Base-by-base conservation (phyloP, 2,888 invertebrate genomes). In the Andrena praecox region DNA sequence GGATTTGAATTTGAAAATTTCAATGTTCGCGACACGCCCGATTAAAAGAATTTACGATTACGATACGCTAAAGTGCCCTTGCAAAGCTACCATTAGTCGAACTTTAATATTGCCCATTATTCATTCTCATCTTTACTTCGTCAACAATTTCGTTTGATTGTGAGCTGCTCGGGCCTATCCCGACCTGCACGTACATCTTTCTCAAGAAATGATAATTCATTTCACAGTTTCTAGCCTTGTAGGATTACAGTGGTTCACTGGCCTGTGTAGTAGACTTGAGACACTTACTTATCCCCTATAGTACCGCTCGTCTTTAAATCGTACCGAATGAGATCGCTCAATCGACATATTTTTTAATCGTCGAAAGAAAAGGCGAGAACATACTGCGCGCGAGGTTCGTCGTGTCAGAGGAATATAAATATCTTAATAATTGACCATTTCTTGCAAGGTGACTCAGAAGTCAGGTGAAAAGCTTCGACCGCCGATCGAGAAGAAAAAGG, bases 221-320 rank as follows among this genome's bases (percentile, higher is more conserved):
- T 93, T 93, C 93, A 93, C 93, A 93, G 93, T 93, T 93, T 93
- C 93, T 90, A 90, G 87, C 73, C 76, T 82, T 86, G 80, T 87
- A 85, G 82, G 77, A 82, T 85, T 78, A 79, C 86, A 87, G 85
- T 87, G 84, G 87, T 87, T 91, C 92, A 91, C 92, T 92, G 92
- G 92, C 92, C 92, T 91, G 89, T 91, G 92, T 92, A 92, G 92
- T 91, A 91, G 89, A 89, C 66, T 85, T 84, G 71, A 71, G 56
- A 76, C n/a, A 72, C 73, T 24, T 76, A 62, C 64, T 71, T 48
- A 67, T 75, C 35, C 48, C 56, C 42, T 54, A 35, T 12, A 60
- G n/a, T 54, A 72, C 54, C 20, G 50, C 64, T 24, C 16, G 48
- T 52, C 42, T 12, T 54, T n/a, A 7, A 63, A 42, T 50, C 64